Percentiles rank a stretch among this genome's conserved stretches.
phyloP scores from a whole-genome alignment of 2,113 vertebrate genomes.

The Isichthys henryi region DNA sequence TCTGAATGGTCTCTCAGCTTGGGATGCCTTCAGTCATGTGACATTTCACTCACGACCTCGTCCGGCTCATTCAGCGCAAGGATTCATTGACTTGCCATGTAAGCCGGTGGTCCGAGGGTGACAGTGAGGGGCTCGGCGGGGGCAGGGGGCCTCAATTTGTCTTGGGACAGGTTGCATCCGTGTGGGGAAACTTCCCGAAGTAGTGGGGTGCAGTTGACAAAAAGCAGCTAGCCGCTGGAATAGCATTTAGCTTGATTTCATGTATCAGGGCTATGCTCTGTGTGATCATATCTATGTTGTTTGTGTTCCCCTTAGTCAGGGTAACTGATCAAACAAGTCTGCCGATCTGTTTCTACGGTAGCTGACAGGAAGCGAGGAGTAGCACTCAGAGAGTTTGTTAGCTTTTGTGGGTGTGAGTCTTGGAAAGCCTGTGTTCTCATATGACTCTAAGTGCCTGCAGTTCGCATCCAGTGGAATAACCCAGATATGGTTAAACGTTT shows the following conservation, averaged over 20 bases:
- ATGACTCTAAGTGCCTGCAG: background rate
- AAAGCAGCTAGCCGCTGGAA: background rate
- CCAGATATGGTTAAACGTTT: background rate
- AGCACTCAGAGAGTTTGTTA: background rate
- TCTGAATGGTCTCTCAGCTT: background rate
- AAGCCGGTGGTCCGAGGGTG: background rate
- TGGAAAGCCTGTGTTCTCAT: background rate
- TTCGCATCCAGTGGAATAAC: background rate
- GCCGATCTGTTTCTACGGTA: background rate
- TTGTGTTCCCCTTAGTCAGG: background rate
- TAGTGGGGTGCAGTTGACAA: background rate
- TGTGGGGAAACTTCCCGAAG: background rate
- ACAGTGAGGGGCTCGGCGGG: background rate
- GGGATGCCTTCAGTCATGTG: background rate
- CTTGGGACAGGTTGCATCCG: background rate
- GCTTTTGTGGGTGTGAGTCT: background rate
- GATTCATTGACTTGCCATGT: background rate
- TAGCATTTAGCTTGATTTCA: background rate
- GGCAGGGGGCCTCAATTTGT: background rate
- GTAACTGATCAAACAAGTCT: background rate
- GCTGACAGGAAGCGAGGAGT: background rate
- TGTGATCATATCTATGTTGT: background rate
- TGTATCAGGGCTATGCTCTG: background rate
- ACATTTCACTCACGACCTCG: background rate
- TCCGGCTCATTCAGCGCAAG: background rate